phyloP scores from a whole-genome alignment of 2,797 vertebrate genomes.

The Parotocinclus haroldoi region DNA sequence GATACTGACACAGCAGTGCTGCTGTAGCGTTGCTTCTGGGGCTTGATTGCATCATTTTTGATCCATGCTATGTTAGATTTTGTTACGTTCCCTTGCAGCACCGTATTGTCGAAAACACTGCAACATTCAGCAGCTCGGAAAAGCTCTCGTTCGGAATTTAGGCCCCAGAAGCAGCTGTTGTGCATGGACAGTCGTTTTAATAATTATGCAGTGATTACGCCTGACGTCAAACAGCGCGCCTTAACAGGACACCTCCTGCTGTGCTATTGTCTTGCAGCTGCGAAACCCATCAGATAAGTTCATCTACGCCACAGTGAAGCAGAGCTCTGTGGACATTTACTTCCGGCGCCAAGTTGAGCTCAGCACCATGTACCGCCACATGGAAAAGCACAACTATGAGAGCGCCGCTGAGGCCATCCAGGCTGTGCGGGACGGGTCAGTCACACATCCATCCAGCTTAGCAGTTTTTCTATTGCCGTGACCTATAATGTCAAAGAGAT shows the following conservation, averaged over 20 bases:
- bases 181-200: too few species aligned
- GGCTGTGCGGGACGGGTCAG: conserved; percentile 93
- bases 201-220: not conserved
- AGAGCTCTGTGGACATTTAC: conserved; percentile 99
- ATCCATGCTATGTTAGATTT: too few species aligned
- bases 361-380: conserved; percentile 99
- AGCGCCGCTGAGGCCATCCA: conserved; percentile 94
- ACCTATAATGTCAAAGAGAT: too few species aligned
- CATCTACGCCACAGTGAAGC: conserved; percentile 98
- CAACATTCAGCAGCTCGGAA: too few species aligned
- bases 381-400: conserved; percentile 99
- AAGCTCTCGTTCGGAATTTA: too few species aligned
- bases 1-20: too few species aligned
- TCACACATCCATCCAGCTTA: conserved; percentile 53
- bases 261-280: conserved; percentile 70
- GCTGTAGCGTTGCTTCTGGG: too few species aligned
- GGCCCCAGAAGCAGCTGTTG: too few species aligned
- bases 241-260: conserved; percentile 2
- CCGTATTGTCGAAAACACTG: too few species aligned
- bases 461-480: conserved; percentile 27
- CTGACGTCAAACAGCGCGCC: not conserved
- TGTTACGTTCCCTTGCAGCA: too few species aligned
- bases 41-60: too few species aligned
- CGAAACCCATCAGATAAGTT: conserved; percentile 98
- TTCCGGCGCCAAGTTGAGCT: conserved; percentile 98